phyloP scores from a whole-genome alignment of 2,797 vertebrate genomes.

The Crenichthys baileyi region DNA sequence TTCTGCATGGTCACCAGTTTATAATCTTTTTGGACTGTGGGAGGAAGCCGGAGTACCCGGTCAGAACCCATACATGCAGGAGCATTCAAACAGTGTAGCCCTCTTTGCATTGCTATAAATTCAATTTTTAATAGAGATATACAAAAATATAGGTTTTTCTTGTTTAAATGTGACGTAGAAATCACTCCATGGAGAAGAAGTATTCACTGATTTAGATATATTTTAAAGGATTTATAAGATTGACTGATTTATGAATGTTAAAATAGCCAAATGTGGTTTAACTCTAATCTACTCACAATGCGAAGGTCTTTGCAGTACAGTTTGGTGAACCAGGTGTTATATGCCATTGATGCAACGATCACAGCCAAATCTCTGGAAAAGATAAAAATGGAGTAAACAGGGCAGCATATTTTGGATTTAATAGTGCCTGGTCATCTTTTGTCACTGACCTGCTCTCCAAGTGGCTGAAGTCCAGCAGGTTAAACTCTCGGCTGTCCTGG shows the following conservation, averaged over 20 bases:
- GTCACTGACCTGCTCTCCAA: constrained; percentile 87
- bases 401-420: not conserved
- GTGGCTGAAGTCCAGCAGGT: constrained; percentile 92
- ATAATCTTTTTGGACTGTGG: not conserved
- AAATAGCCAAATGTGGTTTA: not conserved
- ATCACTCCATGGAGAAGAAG: not conserved
- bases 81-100: not conserved
- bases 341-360: constrained; percentile 91
- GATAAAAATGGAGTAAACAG: not conserved
- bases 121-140: not conserved
- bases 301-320: constrained; percentile 91
- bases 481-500: constrained; percentile 92
- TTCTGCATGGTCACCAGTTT: not conserved
- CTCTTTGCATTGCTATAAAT: not conserved
- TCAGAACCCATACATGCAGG: not conserved
- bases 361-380: constrained; percentile 87
- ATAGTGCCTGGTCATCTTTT: not conserved
- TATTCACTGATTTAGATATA: not conserved
- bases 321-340: constrained; percentile 93
- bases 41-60: not conserved
- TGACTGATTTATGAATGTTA: not conserved
- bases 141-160: not conserved
- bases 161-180: not conserved
- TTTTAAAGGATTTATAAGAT: not conserved
- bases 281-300: constrained; percentile 77